A percentile compares a stretch with the other conserved stretches of the same genome.
Conservation (phyloP, 2,113 vertebrate species). For the Fulica atra region DNA sequence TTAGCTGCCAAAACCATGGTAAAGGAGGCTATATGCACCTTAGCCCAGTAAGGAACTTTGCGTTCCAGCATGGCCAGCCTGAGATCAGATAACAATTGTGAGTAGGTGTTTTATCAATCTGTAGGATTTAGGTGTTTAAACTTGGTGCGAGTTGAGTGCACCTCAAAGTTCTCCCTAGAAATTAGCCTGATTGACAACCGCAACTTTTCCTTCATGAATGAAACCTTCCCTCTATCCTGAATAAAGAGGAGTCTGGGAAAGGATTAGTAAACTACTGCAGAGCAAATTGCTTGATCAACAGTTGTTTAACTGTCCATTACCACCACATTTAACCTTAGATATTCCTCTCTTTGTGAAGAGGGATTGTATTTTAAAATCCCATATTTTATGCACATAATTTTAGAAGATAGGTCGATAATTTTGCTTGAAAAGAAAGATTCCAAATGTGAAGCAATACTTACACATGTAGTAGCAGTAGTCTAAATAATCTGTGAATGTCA, state of each 20-base stretch:
- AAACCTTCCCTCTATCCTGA: neutral
- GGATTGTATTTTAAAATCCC: neutral
- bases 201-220: neutral
- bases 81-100: neutral
- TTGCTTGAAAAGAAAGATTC: neutral
- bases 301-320: neutral
- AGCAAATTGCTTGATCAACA: neutral
- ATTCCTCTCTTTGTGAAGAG: neutral
- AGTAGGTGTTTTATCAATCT: neutral
- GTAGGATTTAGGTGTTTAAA: neutral
- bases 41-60: neutral
- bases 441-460: neutral
- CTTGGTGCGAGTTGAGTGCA: neutral
- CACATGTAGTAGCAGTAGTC: neutral
- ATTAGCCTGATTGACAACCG: neutral
- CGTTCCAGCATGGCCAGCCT: neutral
- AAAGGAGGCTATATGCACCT: neutral
- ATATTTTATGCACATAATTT: neutral
- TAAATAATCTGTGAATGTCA: neutral
- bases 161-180: neutral
- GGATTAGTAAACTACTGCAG: neutral
- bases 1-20: neutral
- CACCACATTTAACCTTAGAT: neutral
- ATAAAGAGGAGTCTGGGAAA: neutral
- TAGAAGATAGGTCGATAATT: neutral